Evolutionary conservation across 2,888 invertebrate species (phyloP).

Genomic region (Drosophila parthenogenetica): DNA sequence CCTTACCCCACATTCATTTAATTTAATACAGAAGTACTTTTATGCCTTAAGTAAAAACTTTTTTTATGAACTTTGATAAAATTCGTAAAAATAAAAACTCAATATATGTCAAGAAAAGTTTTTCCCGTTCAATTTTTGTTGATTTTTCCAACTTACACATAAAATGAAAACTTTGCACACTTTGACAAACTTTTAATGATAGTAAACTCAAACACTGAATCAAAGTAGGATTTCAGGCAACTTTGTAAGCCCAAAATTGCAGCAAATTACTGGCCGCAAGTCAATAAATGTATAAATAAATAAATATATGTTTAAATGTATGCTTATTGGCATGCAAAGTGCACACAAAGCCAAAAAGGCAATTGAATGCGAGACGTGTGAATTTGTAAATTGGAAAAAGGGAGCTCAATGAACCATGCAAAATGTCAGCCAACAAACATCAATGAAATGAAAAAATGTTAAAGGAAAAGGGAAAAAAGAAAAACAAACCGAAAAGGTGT

Average conservation of each 20-base stretch:
- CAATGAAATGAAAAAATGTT: constrained; percentile 45
- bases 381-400: constrained; percentile 10
- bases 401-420: constrained; percentile 69
- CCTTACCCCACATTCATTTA: too few species aligned
- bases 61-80: too few species aligned
- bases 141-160: background rate
- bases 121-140: background rate
- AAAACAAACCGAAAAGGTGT: constrained; percentile 61
- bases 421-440: constrained; percentile 65
- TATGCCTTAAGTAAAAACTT: too few species aligned
- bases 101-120: background rate
- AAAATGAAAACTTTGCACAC: constrained; percentile 16
- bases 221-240: constrained; percentile 26
- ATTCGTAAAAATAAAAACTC: too few species aligned
- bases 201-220: constrained; percentile 20
- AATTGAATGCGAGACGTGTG: background rate
- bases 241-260: constrained; percentile 48
- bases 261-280: constrained; percentile 51
- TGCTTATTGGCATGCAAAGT: constrained; percentile 49
- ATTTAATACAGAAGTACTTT: too few species aligned
- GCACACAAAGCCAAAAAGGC: constrained; percentile 29
- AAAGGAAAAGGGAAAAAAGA: constrained; percentile 10
- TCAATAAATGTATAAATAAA: constrained; percentile 8
- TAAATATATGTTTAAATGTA: constrained; percentile 18
- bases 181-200: constrained; percentile 53